Evolutionary conservation across 1,140 invertebrate genomes (phyloP).

Genomic region (Camponotus floridanus): DNA sequence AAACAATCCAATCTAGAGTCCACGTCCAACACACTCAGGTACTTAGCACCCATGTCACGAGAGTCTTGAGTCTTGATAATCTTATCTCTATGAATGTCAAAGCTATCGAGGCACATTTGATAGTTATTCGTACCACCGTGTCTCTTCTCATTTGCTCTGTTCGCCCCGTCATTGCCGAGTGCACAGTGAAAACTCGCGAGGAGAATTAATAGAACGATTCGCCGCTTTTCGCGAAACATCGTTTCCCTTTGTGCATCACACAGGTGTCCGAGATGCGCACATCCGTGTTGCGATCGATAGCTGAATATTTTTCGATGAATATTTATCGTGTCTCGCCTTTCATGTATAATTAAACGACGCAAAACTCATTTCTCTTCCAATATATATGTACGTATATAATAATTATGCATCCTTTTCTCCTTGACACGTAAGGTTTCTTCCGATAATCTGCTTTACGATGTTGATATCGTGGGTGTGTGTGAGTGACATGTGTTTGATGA

Average conservation of each 20-base stretch:
- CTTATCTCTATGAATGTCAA: constrained; percentile 94
- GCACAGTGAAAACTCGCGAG: constrained; percentile 76
- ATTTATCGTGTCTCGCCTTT: no score
- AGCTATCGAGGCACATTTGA: constrained; percentile 88
- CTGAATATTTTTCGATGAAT: no score
- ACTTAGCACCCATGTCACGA: constrained; percentile 94
- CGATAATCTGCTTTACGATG: no score
- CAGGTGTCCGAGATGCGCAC: no score
- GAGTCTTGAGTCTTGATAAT: constrained; percentile 97
- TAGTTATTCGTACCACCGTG: constrained; percentile 70
- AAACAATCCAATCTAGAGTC: constrained; percentile 93
- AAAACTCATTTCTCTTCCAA: no score
- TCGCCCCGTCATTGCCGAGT: constrained; percentile 67
- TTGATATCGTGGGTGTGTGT: no score
- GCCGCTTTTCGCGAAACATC: constrained; percentile 78
- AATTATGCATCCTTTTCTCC: no score
- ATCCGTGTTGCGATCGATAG: no score
- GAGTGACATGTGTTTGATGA: no score
- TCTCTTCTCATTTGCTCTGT: constrained; percentile 74
- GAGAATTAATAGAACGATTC: constrained; percentile 75
- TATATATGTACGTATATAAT: no score
- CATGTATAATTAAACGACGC: no score
- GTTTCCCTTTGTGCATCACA: constrained; percentile 59
- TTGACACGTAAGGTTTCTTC: no score
- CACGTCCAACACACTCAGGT: constrained; percentile 94